Percentiles rank a stretch among this genome's conserved stretches.
Conservation (phyloP, 2,113 vertebrate species). For the Podiceps cristatus region DNA sequence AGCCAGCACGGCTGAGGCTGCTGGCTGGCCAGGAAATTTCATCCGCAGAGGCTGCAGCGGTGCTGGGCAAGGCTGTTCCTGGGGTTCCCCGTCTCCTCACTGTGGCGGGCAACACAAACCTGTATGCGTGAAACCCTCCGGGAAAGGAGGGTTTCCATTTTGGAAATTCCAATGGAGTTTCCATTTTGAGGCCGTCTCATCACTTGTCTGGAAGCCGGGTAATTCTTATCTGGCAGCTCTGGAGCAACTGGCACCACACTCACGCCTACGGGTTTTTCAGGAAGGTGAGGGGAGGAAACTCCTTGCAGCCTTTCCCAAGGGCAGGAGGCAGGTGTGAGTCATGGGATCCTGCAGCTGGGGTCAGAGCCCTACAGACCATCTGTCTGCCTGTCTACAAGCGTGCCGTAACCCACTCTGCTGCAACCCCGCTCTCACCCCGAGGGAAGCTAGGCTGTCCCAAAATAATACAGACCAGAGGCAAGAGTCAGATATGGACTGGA, state of each 20-base stretch:
- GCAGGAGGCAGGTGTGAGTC: constrained; percentile 31
- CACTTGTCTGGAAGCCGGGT: constrained; percentile 27
- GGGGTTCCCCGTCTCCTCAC: accelerated
- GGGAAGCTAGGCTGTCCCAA: not conserved
- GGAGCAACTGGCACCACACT: not conserved
- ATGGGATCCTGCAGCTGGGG: constrained; percentile 22
- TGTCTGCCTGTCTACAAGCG: not conserved
- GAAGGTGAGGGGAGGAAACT: constrained; percentile 14
- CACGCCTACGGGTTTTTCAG: constrained; percentile 53
- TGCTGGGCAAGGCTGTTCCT: not conserved
- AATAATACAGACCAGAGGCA: not conserved
- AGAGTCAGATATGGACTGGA: not conserved
- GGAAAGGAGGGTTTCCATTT: not conserved
- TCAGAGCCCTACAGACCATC: not conserved
- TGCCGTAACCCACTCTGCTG: not conserved
- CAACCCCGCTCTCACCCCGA: accelerated
- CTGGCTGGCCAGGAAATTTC: not conserved
- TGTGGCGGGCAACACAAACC: not conserved
- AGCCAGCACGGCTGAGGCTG: not conserved
- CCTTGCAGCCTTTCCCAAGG: not conserved
- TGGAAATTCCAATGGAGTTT: no score
- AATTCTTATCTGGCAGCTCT: constrained; percentile 50
- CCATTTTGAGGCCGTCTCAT: not conserved
- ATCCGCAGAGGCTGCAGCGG: not conserved
- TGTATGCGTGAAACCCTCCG: accelerated